phyloP scores from a whole-genome alignment of 1,140 invertebrate genomes.

The Heliconius hewitsoni region DNA sequence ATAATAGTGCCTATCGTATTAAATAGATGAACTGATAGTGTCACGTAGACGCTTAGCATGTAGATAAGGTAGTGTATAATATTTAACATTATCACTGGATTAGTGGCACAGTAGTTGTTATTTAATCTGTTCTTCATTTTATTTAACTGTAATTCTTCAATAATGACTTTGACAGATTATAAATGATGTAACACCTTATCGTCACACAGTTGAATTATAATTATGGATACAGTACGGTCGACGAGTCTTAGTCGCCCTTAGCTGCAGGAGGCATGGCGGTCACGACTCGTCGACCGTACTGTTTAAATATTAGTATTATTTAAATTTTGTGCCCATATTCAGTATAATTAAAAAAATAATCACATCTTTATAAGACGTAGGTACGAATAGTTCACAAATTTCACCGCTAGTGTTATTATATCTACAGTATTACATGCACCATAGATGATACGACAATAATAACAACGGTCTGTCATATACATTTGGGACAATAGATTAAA shows the following conservation, averaged over 20 bases:
- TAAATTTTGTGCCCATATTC: not conserved
- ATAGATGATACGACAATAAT: constrained; percentile 38
- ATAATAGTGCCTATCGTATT: constrained; percentile 31
- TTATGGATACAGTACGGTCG: too few relatives aligned
- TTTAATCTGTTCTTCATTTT: constrained; percentile 14
- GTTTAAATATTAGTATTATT: not conserved
- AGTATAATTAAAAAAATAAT: constrained; percentile 6
- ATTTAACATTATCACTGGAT: constrained; percentile 20
- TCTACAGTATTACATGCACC: constrained; percentile 38
- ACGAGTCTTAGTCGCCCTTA: too few relatives aligned
- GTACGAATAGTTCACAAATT: constrained; percentile 23
- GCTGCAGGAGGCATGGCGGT: too few relatives aligned
- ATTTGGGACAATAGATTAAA: not conserved
- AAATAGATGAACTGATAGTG: constrained; percentile 32
- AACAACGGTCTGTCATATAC: constrained; percentile 21
- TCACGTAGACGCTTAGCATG: constrained; percentile 31
- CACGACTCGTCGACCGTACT: not conserved
- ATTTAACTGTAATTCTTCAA: not conserved
- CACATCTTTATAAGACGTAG: constrained; percentile 21
- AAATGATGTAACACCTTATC: not conserved
- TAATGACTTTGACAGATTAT: not conserved
- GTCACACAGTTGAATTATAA: not conserved
- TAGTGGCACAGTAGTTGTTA: constrained; percentile 6
- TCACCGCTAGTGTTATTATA: constrained; percentile 28
- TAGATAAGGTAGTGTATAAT: constrained; percentile 23